phyloP scores from a whole-genome alignment of 2,113 vertebrate species.

The Thymallus thymallus region DNA sequence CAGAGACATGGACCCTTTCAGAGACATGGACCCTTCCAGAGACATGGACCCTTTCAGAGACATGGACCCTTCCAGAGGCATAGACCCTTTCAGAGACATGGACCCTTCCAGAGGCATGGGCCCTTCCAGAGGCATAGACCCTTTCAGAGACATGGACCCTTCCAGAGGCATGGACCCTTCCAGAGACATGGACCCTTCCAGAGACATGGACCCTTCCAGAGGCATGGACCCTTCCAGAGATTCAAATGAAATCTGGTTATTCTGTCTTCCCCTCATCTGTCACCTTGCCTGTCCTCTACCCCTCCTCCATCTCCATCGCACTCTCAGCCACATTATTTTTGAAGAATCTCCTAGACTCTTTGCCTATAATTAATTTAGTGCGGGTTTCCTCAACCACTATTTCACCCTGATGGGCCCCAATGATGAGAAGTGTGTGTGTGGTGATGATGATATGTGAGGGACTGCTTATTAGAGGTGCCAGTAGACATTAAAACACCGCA shows the following conservation, averaged over 20 bases:
- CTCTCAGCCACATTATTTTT: conserved; percentile 17
- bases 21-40: too few species aligned
- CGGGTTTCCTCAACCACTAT: conserved; percentile 10
- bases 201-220: too few species aligned
- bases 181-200: too few species aligned
- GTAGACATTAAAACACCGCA: conserved; percentile 8
- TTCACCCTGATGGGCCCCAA: conserved; percentile 16
- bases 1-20: too few species aligned
- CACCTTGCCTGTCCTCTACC: conserved; percentile 32
- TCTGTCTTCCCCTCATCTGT: not conserved
- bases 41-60: too few species aligned
- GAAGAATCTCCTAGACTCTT: conserved; percentile 26
- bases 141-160: too few species aligned
- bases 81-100: too few species aligned
- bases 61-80: too few species aligned
- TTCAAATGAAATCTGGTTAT: not conserved
- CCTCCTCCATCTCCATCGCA: conserved; percentile 4
- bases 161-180: too few species aligned
- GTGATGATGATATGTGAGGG: not conserved
- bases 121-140: too few species aligned
- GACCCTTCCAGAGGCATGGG: too few species aligned
- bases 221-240: too few species aligned
- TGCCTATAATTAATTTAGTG: conserved; percentile 16
- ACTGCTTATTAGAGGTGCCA: not conserved
- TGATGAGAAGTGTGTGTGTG: not conserved